Conservation (phyloP, 2,113 vertebrate genomes). For the Coryphaenoides rupestris region DNA sequence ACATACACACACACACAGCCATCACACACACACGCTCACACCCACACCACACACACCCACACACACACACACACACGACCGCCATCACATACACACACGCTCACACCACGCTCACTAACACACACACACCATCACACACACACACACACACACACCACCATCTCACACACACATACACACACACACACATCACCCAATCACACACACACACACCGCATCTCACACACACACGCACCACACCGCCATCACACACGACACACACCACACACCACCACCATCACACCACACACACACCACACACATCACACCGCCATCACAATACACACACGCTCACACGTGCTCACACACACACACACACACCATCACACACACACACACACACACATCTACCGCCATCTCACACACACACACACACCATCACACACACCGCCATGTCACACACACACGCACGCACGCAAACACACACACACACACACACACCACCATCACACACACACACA, state of each 20-base stretch:
- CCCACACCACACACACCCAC: too few relatives aligned
- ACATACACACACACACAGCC: conserved; percentile 5
- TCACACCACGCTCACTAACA: conserved; percentile 53
- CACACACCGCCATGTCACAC: neutral
- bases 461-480: neutral
- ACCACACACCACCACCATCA: neutral
- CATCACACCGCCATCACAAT: too few relatives aligned
- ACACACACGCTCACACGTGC: neutral
- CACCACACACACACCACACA: neutral
- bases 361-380: neutral
- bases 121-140: neutral
- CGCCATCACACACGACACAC: neutral
- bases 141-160: neutral
- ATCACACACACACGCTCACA: neutral
- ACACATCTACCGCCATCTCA: too few relatives aligned
- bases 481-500: neutral
- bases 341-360: neutral
- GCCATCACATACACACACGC: neutral
- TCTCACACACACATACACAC: neutral
- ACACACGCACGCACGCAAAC: too few relatives aligned
- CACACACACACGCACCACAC: neutral
- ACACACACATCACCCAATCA: neutral
- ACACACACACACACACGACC: neutral
- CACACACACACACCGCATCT: neutral
- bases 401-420: neutral